These are phyloP conservation scores for Halcyon malimbica DNA, from an alignment of 2,113 vertebrate genomes.

Conservation along the genomic window DNA sequence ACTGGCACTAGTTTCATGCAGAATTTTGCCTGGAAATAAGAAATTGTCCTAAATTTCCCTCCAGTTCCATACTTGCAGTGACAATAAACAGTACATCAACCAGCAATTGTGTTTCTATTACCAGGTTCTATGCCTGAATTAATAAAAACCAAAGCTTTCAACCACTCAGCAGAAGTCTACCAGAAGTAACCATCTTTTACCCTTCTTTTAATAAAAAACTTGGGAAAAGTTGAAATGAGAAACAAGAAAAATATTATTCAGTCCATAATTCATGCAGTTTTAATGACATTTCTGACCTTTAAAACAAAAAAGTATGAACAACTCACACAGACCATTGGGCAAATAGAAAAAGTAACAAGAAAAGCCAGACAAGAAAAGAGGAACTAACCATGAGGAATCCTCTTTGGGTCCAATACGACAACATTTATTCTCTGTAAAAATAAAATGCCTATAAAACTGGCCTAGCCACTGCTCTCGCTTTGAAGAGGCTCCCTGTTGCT, in stretches of 20 bases:
- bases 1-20: background rate
- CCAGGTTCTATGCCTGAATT: background rate
- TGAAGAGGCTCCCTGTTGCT: background rate
- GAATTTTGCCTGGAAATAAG: background rate
- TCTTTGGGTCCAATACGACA: background rate
- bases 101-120: background rate
- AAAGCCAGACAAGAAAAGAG: background rate
- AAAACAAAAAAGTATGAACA: constrained; percentile 57
- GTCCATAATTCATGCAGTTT: constrained; percentile 23
- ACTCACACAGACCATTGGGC: background rate
- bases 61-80: background rate
- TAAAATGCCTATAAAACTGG: background rate
- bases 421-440: background rate
- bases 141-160: background rate
- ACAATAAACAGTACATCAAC: background rate
- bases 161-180: background rate
- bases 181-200: background rate
- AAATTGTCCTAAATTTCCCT: background rate
- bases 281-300: constrained; percentile 56
- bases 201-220: background rate
- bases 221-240: background rate
- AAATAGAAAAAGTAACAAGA: background rate
- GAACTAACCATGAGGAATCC: background rate
- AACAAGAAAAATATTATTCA: background rate
- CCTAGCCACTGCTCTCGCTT: background rate